Conservation (phyloP, 2,888 invertebrate genomes). For the Atethmia centrago region DNA sequence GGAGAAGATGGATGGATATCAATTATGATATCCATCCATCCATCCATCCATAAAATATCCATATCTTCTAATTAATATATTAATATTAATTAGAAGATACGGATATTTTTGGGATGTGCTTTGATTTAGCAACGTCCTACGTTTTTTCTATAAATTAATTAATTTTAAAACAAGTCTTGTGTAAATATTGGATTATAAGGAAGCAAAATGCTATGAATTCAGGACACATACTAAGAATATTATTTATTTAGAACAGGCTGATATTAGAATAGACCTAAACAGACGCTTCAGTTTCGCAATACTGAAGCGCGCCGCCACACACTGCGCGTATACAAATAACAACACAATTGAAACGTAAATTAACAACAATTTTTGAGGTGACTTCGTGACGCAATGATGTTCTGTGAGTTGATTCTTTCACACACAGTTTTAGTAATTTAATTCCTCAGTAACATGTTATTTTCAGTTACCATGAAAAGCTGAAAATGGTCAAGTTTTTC, state of each 20-base stretch:
- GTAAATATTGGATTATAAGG: not conserved
- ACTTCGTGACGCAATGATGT: constrained; percentile 39
- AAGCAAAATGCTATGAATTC: not conserved
- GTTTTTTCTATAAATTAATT: not conserved
- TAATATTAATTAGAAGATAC: not conserved
- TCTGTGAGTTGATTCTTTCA: constrained; percentile 21
- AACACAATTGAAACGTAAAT: constrained; percentile 54
- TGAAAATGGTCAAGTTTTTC: not conserved
- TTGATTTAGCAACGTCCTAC: not conserved
- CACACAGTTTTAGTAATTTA: constrained; percentile 1
- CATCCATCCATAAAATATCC: no score
- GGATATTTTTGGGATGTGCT: not conserved
- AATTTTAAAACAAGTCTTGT: not conserved
- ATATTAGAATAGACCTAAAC: constrained; percentile 24
- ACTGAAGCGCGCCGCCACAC: constrained; percentile 35
- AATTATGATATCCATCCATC: no score
- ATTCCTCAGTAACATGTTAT: not conserved
- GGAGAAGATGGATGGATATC: not conserved
- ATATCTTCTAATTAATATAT: no score
- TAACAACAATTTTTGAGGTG: constrained; percentile 47
- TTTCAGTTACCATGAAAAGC: not conserved
- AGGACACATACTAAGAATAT: not conserved
- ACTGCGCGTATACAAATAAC: constrained; percentile 45
- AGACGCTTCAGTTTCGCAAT: constrained; percentile 31
- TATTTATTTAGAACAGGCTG: constrained; percentile 17